phyloP scores from a whole-genome alignment of 2,888 invertebrate species.

The Phymatocera aterrima region DNA sequence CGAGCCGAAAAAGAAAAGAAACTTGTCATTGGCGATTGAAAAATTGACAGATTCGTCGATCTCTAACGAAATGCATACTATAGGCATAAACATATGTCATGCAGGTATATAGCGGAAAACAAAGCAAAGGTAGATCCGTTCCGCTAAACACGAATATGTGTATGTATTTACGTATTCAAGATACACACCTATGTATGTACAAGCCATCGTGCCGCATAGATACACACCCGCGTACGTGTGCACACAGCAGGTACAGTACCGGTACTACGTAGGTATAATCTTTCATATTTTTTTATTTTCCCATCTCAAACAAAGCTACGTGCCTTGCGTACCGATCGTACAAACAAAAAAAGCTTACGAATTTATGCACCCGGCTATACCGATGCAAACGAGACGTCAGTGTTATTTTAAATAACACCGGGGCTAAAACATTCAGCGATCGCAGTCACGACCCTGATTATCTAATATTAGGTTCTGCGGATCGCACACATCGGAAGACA shows the following conservation, averaged over 20 bases:
- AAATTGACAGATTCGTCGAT: conserved; percentile 1
- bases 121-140: conserved; percentile 10
- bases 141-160: not conserved
- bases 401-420: not conserved
- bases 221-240: too few species aligned
- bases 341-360: conserved; percentile 19
- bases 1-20: too few species aligned
- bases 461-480: too few species aligned
- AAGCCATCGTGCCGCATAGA: too few species aligned
- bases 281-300: conserved; percentile 7
- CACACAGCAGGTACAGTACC: too few species aligned
- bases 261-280: conserved; percentile 3
- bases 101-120: not conserved
- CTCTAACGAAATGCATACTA: too few species aligned
- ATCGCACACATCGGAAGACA: too few species aligned
- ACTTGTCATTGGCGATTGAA: not conserved
- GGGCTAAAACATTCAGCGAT: not conserved
- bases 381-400: not conserved
- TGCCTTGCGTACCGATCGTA: conserved; percentile 21
- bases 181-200: too few species aligned
- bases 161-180: not conserved
- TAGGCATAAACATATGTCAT: too few species aligned
- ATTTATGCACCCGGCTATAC: not conserved
- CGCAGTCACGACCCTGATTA: too few species aligned
- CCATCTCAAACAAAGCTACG: conserved; percentile 26